A percentile compares a stretch with the other conserved stretches of the same genome.
These are phyloP conservation scores for Lasioglossum oenotherae DNA, from an alignment of 2,888 invertebrate genomes.

Conservation along the genomic window DNA sequence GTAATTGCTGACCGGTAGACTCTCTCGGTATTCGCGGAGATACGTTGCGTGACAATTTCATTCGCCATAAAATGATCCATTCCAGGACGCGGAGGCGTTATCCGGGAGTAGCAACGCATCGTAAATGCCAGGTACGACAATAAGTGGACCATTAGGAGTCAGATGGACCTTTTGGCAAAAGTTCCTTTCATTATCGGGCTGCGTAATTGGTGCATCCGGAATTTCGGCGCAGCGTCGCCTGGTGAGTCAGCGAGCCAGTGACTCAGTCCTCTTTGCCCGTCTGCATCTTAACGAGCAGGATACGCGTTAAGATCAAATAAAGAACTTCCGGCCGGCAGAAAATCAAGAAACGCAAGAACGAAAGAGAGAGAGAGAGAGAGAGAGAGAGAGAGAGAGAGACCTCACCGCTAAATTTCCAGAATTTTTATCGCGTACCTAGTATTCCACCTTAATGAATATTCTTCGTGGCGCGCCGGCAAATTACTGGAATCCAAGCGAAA, in stretches of 20 bases:
- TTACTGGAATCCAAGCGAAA: constrained; percentile 57
- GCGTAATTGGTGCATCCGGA: constrained; percentile 65
- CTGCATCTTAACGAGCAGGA: constrained; percentile 64
- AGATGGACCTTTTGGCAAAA: constrained; percentile 53
- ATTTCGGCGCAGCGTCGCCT: constrained; percentile 52
- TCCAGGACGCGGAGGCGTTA: neutral
- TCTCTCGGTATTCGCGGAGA: neutral
- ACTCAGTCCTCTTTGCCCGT: constrained; percentile 52
- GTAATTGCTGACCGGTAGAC: neutral
- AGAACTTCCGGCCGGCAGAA: constrained; percentile 51
- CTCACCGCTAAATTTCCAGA: constrained; percentile 36
- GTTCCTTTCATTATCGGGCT: constrained; percentile 50
- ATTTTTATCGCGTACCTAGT: constrained; percentile 51
- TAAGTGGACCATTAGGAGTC: constrained; percentile 38
- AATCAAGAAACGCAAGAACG: constrained; percentile 41
- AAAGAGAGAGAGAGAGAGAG: neutral
- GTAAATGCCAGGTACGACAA: constrained; percentile 9
- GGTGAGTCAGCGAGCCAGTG: constrained; percentile 20
- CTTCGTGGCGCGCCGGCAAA: constrained; percentile 39
- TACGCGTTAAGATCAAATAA: constrained; percentile 64
- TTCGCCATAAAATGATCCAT: neutral
- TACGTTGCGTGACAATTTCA: neutral
- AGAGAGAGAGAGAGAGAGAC: neutral
- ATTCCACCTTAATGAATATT: constrained; percentile 51
- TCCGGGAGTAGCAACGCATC: neutral